These are phyloP conservation scores for Terrapene triunguis DNA, from an alignment of 2,113 vertebrate genomes.

Conservation along the genomic window DNA sequence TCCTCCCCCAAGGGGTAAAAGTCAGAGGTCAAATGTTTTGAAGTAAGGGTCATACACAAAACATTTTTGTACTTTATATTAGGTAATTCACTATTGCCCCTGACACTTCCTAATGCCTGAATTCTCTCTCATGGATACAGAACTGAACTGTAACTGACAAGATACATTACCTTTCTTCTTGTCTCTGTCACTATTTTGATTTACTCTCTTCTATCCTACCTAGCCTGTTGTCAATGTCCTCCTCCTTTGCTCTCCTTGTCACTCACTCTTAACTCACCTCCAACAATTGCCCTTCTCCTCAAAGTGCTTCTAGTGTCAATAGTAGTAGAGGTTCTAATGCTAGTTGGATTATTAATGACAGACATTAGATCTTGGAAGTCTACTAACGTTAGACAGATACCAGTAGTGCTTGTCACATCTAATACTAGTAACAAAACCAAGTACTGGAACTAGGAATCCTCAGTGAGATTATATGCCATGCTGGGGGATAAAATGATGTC, in stretches of 20 bases:
- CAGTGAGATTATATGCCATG: fast-evolving
- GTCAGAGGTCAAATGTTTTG: background rate
- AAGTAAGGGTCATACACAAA: background rate
- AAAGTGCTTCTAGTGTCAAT: background rate
- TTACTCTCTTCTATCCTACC: background rate
- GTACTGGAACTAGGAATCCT: background rate
- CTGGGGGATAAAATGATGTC: background rate
- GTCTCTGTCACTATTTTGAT: background rate
- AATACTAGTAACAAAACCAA: background rate
- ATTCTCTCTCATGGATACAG: background rate
- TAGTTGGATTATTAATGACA: background rate
- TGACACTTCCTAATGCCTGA: background rate
- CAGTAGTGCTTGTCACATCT: background rate
- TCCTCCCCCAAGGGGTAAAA: background rate
- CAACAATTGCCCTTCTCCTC: fast-evolving
- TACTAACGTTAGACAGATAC: background rate
- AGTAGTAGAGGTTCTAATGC: background rate
- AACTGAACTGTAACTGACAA: background rate
- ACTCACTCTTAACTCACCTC: background rate
- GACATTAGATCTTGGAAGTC: background rate
- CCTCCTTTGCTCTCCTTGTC: fast-evolving
- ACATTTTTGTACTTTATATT: background rate
- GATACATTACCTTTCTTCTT: background rate
- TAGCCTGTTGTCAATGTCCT: background rate
- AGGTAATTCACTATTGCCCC: background rate